Conservation (phyloP, 2,113 vertebrate genomes). For the Hyla sarda region DNA sequence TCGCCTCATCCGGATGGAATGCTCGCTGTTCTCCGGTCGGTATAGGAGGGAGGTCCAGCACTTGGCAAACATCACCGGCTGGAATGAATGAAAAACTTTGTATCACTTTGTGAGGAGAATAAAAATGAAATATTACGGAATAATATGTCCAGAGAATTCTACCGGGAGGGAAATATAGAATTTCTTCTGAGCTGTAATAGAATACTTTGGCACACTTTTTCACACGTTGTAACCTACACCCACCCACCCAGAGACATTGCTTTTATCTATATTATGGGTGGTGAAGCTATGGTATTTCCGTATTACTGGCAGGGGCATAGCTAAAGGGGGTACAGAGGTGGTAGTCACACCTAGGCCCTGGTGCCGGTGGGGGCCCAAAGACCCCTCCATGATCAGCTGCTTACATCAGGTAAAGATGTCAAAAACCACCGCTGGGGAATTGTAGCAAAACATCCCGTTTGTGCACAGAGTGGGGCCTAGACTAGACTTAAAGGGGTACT, state of each 20-base stretch:
- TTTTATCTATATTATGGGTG: slow-evolving; percentile 29
- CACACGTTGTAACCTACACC: slow-evolving; percentile 59
- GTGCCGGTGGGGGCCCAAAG: background rate
- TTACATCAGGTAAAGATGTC: too few relatives aligned
- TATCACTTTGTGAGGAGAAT: slow-evolving; percentile 63
- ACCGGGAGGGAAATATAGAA: slow-evolving; percentile 65
- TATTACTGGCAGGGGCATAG: background rate
- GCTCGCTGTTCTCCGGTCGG: slow-evolving; percentile 63
- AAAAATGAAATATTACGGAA: slow-evolving; percentile 63
- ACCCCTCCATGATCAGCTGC: too few relatives aligned
- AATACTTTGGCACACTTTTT: slow-evolving; percentile 63
- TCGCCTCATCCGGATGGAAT: slow-evolving; percentile 66
- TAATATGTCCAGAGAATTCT: slow-evolving; percentile 68
- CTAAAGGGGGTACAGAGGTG: background rate
- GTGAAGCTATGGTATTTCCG: background rate
- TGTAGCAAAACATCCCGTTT: too few relatives aligned
- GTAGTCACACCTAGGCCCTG: background rate
- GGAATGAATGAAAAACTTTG: slow-evolving; percentile 68
- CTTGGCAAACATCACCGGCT: slow-evolving; percentile 64
- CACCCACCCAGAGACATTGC: slow-evolving; percentile 57
- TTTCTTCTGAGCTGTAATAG: slow-evolving; percentile 65
- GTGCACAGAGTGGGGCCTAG: too few relatives aligned
- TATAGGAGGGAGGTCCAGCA: slow-evolving; percentile 63
- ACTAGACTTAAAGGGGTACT: too few relatives aligned
- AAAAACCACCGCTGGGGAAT: too few relatives aligned